Base-by-base conservation (phyloP, 1,140 invertebrate genomes). In the Prorops nasuta region DNA sequence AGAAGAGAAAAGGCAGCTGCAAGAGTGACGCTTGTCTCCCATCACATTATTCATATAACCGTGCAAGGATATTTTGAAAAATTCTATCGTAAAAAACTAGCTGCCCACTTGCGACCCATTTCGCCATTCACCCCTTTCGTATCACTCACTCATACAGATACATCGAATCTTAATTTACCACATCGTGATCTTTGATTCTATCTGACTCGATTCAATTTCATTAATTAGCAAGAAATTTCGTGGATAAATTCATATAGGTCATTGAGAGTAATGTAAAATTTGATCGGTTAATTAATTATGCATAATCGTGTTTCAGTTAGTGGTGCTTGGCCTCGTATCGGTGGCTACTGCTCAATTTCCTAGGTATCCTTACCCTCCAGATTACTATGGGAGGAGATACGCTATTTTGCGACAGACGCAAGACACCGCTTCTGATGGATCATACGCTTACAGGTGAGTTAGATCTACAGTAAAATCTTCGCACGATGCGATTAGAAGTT, bases 381-480 rank as follows among this genome's bases (percentile, higher is more conserved):
- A 63, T 15, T 63, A 63, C 12, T 53, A 59, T 12, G 53, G 56
- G 8, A 44, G 60, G 19, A 56, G 49, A 28, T 59, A 46, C 36
- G 56, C 64, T 7, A 66, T 66, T 51, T 31, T 66, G 40, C 50
- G 56, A 47, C 64, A 66, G 39, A 50, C 49, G 2, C 62, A 66
- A 51, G 60, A 66, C 51, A 39, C 54, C 14, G 44, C 63, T 16
- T 63, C 60, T 37, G 64, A 66, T 38, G 64, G 64, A 47, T 66
- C 64, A 8, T 66, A 66, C 14, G 56, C 64, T 20, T 66, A 66
- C 60, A 66, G 64, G 64, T 66, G 41, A 60, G 58, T 47, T 53
- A 41, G 54, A 53, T 46, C 47, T 55, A 51, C 56, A 20, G 44
- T 50, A n/a, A n/a, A n/a, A n/a, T n/a, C n/a, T n/a, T n/a, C n/a